A percentile compares a stretch with the other conserved stretches of the same genome.
Conservation (phyloP, 2,113 vertebrate genomes). For the Climacteris rufus region DNA sequence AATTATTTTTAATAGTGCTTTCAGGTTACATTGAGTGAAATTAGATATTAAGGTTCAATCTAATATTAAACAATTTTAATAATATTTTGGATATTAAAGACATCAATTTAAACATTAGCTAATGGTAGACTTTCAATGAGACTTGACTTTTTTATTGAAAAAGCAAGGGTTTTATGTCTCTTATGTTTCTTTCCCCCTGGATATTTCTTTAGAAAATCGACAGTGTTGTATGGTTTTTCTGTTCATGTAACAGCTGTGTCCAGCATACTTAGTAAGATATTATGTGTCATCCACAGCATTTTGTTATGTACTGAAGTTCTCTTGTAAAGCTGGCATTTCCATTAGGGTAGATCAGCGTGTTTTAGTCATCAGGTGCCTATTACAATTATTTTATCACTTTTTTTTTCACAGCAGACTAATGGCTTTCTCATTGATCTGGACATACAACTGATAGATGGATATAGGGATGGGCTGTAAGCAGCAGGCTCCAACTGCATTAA, state of each 20-base stretch:
- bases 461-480: neutral
- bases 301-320: neutral
- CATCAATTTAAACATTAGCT: neutral
- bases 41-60: neutral
- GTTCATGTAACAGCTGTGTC: neutral
- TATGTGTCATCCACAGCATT: neutral
- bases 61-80: neutral
- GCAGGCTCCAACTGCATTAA: slow-evolving; percentile 17
- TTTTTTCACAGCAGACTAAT: neutral
- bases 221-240: neutral
- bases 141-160: neutral
- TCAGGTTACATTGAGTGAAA: neutral
- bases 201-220: neutral
- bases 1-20: slow-evolving; percentile 8
- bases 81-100: neutral
- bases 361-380: slow-evolving; percentile 22
- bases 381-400: slow-evolving; percentile 33
- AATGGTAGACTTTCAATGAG: neutral
- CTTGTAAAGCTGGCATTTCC: neutral
- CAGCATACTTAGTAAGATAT: neutral
- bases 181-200: neutral
- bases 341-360: neutral
- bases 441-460: neutral
- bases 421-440: slow-evolving; percentile 20
- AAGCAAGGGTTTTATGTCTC: neutral